Evolutionary conservation across 2,113 vertebrate genomes (phyloP), one percentile per base, ranked within the genome.

Genomic region (Silurus asotus): DNA sequence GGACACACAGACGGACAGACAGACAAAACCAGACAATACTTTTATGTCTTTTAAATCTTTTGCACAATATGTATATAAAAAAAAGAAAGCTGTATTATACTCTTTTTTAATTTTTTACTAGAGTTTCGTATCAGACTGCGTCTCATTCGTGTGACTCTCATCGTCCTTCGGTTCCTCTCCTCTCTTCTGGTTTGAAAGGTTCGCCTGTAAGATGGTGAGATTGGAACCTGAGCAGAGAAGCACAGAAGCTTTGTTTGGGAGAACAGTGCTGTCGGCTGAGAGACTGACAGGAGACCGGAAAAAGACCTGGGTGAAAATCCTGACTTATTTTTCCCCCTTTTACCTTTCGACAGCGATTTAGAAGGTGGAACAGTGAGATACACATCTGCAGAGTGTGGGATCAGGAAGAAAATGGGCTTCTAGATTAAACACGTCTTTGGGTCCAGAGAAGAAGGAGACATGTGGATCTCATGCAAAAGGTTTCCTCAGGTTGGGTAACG

Each of bases 371-470:
- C 20, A 49, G 78, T 67, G 58, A 81, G 84, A 84, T 84, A 51
- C 88, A 84, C 37, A 72, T 88, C 65, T 58, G 55, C 82, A 77
- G 77, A 86, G 56, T 59, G 55, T 79, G 56, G 77, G 77, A 45
- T 79, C 79, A 81, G 77, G 88, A 72, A 53, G 58, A 87, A 76
- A 84, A 84, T 79, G 53, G 86, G 64, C 77, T 84, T 82, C 82
- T 84, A 82, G 72, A 86, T 84, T 81, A 88, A 86, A 86, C 61
- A 88, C 86, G 25, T 79, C 67, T 64, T 88, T 70, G 72, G 45
- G 67, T 69, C 70, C 76, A 81, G 11, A 81, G 37, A 84, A 81
- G 84, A 88, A 65, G 65, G 65, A 72, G 86, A 84, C 76, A 67
- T 19, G 25, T 11, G 59, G 58, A 80, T 74, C 67, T 69, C 37